These are phyloP conservation scores for Amazona vittata DNA, from an alignment of 2,113 vertebrate species.

Conservation along the genomic window DNA sequence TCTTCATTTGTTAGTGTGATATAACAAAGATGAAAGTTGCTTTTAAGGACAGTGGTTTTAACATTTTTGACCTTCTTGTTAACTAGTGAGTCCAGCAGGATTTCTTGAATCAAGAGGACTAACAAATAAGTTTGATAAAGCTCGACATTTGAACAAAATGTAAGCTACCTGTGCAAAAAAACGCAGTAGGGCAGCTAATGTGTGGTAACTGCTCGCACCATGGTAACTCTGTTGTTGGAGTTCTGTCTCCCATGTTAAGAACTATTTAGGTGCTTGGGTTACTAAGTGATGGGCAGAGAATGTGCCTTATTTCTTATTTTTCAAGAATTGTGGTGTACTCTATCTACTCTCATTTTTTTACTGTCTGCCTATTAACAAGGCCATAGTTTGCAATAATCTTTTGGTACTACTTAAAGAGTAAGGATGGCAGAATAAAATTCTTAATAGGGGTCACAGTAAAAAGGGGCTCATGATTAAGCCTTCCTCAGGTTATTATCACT, in stretches of 20 bases:
- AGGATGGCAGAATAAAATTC: neutral
- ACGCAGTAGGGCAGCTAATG: neutral
- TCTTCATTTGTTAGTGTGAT: neutral
- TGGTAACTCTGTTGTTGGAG: neutral
- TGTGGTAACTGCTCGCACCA: neutral
- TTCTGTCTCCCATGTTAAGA: neutral
- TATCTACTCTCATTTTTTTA: neutral
- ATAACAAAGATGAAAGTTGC: neutral
- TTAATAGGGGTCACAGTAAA: neutral
- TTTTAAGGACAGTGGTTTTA: neutral
- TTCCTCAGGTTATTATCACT: neutral
- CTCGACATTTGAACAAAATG: neutral
- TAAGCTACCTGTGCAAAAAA: neutral
- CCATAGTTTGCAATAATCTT: neutral
- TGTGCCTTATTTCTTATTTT: neutral
- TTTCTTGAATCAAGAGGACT: neutral
- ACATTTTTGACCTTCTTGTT: neutral
- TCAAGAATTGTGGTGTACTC: neutral
- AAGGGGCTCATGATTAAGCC: neutral
- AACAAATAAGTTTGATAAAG: neutral
- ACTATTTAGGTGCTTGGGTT: neutral
- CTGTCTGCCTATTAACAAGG: neutral
- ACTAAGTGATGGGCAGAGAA: neutral
- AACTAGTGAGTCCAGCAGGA: neutral
- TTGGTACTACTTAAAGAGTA: neutral